A percentile compares a stretch with the other conserved stretches of the same genome.
Evolutionary conservation across 2,888 invertebrate species (phyloP).

Genomic region (Dichetophora obliterata): DNA sequence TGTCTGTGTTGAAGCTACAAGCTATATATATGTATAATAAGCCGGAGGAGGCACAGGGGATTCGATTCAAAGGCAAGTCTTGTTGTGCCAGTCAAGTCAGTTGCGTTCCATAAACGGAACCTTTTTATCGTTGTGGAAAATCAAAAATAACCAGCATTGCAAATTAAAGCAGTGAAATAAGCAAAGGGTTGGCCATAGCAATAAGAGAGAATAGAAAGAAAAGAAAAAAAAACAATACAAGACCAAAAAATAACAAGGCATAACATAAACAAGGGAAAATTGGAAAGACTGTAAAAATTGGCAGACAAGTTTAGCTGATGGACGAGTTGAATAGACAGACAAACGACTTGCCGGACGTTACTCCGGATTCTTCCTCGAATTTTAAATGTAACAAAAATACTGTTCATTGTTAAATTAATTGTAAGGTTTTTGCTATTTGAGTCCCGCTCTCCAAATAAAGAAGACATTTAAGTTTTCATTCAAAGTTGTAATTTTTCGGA

Average conservation of each 20-base stretch:
- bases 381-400: conserved; percentile 3
- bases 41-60: neutral
- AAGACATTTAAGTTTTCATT: neutral
- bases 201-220: neutral
- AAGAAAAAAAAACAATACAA: conserved; percentile 1
- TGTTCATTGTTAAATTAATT: conserved; percentile 2
- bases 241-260: neutral
- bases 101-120: conserved; percentile 27
- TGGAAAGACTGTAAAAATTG: neutral
- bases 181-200: conserved; percentile 7
- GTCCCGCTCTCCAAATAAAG: neutral
- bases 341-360: neutral
- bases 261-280: neutral
- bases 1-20: no score
- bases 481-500: no score
- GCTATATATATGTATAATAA: neutral
- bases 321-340: neutral
- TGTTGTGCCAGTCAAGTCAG: conserved; percentile 15
- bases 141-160: conserved; percentile 20
- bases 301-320: no score
- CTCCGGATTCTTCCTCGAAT: neutral
- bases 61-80: neutral
- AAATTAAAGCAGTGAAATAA: conserved; percentile 16
- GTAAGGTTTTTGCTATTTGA: neutral
- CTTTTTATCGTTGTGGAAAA: conserved; percentile 37